These are phyloP conservation scores for Abrostola triplasia DNA, from an alignment of 2,888 invertebrate genomes.

Conservation along the genomic window DNA sequence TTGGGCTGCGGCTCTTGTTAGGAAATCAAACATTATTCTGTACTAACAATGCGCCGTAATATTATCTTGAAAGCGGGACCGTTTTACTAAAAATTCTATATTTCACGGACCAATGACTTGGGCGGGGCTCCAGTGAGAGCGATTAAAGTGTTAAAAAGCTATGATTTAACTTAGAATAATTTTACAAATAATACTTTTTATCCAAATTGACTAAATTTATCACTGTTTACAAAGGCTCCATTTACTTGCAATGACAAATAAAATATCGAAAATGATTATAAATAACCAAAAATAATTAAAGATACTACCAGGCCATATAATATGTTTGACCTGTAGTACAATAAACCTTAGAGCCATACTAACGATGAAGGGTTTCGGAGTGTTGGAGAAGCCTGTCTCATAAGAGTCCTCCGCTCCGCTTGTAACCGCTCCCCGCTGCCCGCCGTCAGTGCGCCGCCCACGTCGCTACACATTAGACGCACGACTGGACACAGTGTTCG, in stretches of 20 bases:
- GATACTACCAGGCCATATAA: no score
- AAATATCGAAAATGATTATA: no score
- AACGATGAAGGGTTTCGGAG: no score
- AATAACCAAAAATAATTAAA: no score
- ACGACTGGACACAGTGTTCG: constrained; percentile 73
- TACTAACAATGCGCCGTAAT: constrained; percentile 65
- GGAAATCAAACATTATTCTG: constrained; percentile 71
- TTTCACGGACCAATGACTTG: constrained; percentile 66
- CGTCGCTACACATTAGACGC: constrained; percentile 79
- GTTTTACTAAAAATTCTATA: constrained; percentile 76
- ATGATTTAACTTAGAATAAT: no score
- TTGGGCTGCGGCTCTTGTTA: constrained; percentile 55
- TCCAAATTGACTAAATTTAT: not conserved
- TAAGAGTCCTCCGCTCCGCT: constrained; percentile 32
- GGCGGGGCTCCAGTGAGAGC: constrained; percentile 57
- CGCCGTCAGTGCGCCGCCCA: constrained; percentile 54
- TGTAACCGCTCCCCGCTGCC: constrained; percentile 45
- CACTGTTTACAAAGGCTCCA: no score
- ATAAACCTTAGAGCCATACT: no score
- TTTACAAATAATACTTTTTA: not conserved
- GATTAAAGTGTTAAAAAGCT: constrained; percentile 12
- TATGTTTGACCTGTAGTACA: no score
- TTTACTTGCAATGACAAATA: no score
- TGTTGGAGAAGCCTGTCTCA: no score
- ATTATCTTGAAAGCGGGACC: constrained; percentile 66